phyloP scores from a whole-genome alignment of 2,888 invertebrate genomes.

The Adineta ricciae region DNA sequence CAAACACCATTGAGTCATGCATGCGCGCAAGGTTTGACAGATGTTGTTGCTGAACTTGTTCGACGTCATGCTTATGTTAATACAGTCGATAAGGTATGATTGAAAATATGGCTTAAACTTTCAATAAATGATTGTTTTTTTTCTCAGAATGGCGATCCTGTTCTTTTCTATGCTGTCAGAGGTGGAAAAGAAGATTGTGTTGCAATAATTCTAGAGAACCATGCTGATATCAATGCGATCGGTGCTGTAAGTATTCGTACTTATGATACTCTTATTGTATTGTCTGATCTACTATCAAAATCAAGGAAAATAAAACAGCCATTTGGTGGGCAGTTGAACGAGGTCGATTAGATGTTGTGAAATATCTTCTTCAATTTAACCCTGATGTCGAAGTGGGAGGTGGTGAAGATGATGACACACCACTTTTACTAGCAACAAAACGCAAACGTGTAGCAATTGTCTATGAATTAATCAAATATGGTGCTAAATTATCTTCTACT shows the following conservation, averaged over 20 bases:
- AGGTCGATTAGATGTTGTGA: slow-evolving; percentile 73
- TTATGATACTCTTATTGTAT: neutral
- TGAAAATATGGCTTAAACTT: neutral
- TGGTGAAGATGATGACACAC: slow-evolving; percentile 34
- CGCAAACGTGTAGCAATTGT: slow-evolving; percentile 70
- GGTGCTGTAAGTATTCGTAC: slow-evolving; percentile 60
- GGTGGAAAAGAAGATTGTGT: slow-evolving; percentile 83
- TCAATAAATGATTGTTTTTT: neutral
- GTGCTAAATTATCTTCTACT: slow-evolving; percentile 75
- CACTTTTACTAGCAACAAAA: neutral
- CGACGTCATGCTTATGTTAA: slow-evolving; percentile 90
- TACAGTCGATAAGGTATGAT: slow-evolving; percentile 58
- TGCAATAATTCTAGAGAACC: slow-evolving; percentile 80
- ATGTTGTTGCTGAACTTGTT: slow-evolving; percentile 76
- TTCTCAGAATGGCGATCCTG: slow-evolving; percentile 75
- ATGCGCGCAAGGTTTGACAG: slow-evolving; percentile 80
- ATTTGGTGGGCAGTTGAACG: slow-evolving; percentile 92
- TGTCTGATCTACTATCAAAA: neutral
- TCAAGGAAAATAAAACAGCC: slow-evolving; percentile 80
- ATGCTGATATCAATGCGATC: slow-evolving; percentile 85
- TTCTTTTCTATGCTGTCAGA: slow-evolving; percentile 86
- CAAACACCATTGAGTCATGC: slow-evolving; percentile 84
- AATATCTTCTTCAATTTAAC: slow-evolving; percentile 69
- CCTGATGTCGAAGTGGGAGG: slow-evolving; percentile 72
- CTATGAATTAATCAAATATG: slow-evolving; percentile 75